Evolutionary conservation across 1,140 invertebrate species (phyloP).

Genomic region (Contarinia nasturtii): DNA sequence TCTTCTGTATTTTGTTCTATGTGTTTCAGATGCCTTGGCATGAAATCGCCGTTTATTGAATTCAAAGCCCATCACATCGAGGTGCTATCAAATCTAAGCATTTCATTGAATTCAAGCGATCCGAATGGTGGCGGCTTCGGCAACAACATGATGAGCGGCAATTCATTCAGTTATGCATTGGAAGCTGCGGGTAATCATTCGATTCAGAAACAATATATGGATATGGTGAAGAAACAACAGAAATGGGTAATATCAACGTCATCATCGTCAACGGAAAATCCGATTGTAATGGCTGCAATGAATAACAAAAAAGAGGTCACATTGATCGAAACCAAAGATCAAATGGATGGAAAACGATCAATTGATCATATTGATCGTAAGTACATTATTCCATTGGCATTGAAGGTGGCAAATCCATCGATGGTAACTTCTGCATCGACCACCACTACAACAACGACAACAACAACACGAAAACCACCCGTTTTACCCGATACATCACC

Average conservation of each 20-base stretch:
- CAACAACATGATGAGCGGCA: constrained; percentile 14
- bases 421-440: constrained; percentile 15
- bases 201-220: not conserved
- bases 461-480: constrained; percentile 6
- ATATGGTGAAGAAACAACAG: not conserved
- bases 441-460: constrained; percentile 3
- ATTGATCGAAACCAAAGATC: constrained; percentile 17
- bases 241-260: not conserved
- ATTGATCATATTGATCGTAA: constrained; percentile 15
- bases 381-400: constrained; percentile 22
- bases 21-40: constrained; percentile 15
- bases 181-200: constrained; percentile 4
- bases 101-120: constrained; percentile 19
- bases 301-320: constrained; percentile 21
- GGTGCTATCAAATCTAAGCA: constrained; percentile 18
- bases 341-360: constrained; percentile 14
- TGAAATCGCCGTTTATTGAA: constrained; percentile 21
- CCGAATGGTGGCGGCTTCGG: constrained; percentile 16
- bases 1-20: not conserved
- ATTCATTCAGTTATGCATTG: constrained; percentile 4
- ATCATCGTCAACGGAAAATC: constrained; percentile 9
- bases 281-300: constrained; percentile 19
- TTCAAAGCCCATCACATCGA: constrained; percentile 15
- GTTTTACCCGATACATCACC: constrained; percentile 5
- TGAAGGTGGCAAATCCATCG: constrained; percentile 20